Conservation (phyloP, 2,888 invertebrate species). For the Noctua janthina region DNA sequence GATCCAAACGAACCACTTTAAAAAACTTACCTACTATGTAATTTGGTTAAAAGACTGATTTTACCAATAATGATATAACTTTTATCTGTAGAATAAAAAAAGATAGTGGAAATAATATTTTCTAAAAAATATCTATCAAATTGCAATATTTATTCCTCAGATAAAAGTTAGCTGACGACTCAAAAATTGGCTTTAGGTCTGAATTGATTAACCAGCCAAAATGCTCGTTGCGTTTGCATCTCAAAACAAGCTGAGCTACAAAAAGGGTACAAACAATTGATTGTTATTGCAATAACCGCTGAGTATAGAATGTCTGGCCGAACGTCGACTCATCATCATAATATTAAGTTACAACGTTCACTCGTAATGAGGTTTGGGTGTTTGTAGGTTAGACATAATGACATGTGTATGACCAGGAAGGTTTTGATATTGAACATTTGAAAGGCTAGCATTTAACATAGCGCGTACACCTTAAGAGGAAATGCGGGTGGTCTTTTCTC, state of each 20-base stretch:
- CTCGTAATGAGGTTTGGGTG: constrained; percentile 55
- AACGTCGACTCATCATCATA: constrained; percentile 20
- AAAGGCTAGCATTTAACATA: no score
- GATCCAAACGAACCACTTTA: no score
- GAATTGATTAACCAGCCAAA: background rate
- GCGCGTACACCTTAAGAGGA: no score
- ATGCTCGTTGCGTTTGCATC: background rate
- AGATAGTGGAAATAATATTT: background rate
- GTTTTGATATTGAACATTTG: background rate
- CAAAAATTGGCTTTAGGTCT: background rate
- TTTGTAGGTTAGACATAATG: constrained; percentile 42
- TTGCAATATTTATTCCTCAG: background rate
- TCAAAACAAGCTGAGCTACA: constrained; percentile 23
- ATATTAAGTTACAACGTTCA: constrained; percentile 52
- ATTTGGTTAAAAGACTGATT: background rate
- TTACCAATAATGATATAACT: no score
- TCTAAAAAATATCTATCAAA: background rate
- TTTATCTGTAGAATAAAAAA: no score
- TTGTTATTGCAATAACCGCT: constrained; percentile 41
- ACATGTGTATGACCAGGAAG: constrained; percentile 12
- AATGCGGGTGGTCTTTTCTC: no score
- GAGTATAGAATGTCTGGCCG: constrained; percentile 27
- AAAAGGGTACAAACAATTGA: constrained; percentile 19
- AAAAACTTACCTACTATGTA: background rate
- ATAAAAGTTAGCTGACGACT: background rate